Percentiles rank a stretch among this genome's conserved stretches.
These are phyloP conservation scores for Phenganax stokvisi DNA, from an alignment of 92 coral and sea anemone species.

Conservation along the genomic window DNA sequence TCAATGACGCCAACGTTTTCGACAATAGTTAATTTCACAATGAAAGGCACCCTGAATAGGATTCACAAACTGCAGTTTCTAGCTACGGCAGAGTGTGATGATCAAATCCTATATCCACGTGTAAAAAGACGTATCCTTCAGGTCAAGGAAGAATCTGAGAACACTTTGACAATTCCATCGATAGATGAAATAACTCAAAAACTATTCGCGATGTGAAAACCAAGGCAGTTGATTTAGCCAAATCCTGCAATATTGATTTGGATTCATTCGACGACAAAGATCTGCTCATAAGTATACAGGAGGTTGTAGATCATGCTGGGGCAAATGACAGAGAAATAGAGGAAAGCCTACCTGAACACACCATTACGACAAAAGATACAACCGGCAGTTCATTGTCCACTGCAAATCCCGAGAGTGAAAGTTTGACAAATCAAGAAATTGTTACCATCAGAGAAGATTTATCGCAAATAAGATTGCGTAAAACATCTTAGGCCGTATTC, in stretches of 20 bases:
- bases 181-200: not conserved
- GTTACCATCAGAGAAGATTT: not conserved
- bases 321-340: too few species aligned
- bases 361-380: too few species aligned
- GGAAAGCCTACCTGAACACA: too few species aligned
- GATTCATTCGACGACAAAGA: too few species aligned
- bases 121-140: slow-evolving; percentile 12
- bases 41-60: slow-evolving; percentile 13
- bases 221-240: too few species aligned
- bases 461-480: slow-evolving; percentile 15
- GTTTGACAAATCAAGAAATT: too few species aligned
- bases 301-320: too few species aligned
- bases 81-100: slow-evolving; percentile 23
- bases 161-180: slow-evolving; percentile 4
- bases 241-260: too few species aligned
- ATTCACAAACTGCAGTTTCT: slow-evolving; percentile 27
- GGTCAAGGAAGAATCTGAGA: not conserved
- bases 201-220: too few species aligned
- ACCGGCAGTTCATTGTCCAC: too few species aligned
- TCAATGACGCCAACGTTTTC: slow-evolving; percentile 21
- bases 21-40: slow-evolving; percentile 9
- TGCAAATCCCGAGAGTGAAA: too few species aligned
- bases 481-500: not conserved
- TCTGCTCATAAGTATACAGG: too few species aligned
- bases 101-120: slow-evolving; percentile 22